phyloP scores from a whole-genome alignment of 2,113 vertebrate species.

The Nannospalax galili region DNA sequence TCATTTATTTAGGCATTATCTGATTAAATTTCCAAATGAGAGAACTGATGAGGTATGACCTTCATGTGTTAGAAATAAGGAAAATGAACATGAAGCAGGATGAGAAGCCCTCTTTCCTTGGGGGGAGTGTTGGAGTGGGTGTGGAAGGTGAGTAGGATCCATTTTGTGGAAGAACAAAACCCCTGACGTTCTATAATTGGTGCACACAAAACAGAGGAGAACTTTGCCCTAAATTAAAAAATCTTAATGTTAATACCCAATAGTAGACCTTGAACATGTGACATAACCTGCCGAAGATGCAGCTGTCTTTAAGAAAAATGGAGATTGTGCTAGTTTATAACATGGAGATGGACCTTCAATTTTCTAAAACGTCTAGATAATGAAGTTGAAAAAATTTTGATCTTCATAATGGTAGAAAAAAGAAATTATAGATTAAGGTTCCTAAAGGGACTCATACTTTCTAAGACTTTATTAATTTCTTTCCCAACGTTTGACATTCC shows the following conservation, averaged over 20 bases:
- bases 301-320: not conserved
- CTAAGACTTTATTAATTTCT: not conserved
- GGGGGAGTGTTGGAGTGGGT: not conserved
- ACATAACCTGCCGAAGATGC: not conserved
- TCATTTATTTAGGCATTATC: not conserved
- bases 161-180: not conserved
- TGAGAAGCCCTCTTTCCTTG: not conserved
- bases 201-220: not conserved
- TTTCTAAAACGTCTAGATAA: not conserved
- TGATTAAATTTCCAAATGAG: not conserved
- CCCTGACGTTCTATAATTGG: not conserved
- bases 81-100: not conserved
- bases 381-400: not conserved
- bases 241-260: not conserved
- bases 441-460: not conserved
- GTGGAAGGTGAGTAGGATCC: not conserved
- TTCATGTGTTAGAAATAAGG: not conserved
- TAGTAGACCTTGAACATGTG: not conserved
- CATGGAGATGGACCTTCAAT: not conserved
- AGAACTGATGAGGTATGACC: not conserved
- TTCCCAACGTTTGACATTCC: not conserved
- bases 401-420: not conserved
- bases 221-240: not conserved
- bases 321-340: not conserved
- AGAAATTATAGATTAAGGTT: not conserved